Evolutionary conservation across 2,797 vertebrate genomes (phyloP).

Genomic region (Odontamblyopus rebecca): DNA sequence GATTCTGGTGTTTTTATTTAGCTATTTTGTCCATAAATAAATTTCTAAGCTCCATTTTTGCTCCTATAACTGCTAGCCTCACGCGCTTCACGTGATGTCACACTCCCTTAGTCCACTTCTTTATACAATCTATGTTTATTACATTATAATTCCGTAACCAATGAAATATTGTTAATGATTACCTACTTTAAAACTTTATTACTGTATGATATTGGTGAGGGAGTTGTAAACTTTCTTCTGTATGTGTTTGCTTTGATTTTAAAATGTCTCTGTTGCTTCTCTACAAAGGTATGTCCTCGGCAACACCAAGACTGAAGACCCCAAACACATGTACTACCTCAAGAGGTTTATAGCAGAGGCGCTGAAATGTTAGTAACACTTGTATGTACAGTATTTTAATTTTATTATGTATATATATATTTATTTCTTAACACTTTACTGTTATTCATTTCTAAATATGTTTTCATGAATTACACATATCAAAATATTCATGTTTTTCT

Average conservation of each 20-base stretch:
- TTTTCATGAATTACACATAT: background rate
- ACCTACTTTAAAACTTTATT: background rate
- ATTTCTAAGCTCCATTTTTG: too few relatives aligned
- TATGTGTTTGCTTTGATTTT: background rate
- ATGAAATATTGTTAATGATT: background rate
- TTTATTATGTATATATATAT: too few relatives aligned
- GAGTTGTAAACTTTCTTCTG: background rate
- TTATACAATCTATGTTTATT: too few relatives aligned
- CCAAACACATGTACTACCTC: constrained; percentile 94
- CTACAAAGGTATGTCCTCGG: constrained; percentile 82
- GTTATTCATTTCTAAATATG: too few relatives aligned
- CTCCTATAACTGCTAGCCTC: too few relatives aligned
- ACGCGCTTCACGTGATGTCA: too few relatives aligned
- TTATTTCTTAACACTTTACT: too few relatives aligned
- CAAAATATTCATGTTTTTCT: background rate
- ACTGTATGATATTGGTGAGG: background rate
- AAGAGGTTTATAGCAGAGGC: constrained; percentile 93
- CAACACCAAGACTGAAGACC: constrained; percentile 88
- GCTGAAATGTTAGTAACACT: constrained; percentile 86
- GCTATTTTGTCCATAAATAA: too few relatives aligned
- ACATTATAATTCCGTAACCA: background rate
- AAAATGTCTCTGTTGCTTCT: background rate
- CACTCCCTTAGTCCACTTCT: too few relatives aligned
- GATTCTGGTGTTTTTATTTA: too few relatives aligned
- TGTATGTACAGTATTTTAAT: background rate